Evolutionary conservation across 2,888 invertebrate genomes (phyloP).

Genomic region (Ophion ventricosus): DNA sequence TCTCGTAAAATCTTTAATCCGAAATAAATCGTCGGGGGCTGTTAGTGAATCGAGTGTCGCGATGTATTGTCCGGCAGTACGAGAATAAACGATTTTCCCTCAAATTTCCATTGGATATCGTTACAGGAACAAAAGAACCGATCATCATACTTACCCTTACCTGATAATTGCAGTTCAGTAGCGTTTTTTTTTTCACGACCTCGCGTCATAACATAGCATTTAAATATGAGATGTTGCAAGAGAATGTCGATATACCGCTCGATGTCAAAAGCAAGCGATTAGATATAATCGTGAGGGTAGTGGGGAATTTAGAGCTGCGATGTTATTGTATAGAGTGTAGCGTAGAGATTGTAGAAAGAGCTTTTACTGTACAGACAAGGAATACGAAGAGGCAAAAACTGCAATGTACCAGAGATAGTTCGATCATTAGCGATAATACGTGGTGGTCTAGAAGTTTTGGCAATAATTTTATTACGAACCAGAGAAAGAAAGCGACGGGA

Average conservation of each 20-base stretch:
- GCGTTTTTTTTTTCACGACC: no score
- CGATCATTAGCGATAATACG: slow-evolving; percentile 29
- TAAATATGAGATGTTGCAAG: background rate
- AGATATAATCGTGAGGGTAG: background rate
- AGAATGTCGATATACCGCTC: background rate
- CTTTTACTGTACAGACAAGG: slow-evolving; percentile 62
- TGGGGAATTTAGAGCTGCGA: slow-evolving; percentile 6
- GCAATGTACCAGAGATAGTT: slow-evolving; percentile 29
- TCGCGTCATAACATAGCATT: no score
- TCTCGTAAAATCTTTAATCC: no score
- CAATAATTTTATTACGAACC: slow-evolving; percentile 59
- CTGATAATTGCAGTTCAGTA: no score
- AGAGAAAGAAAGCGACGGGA: background rate
- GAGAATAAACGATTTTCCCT: no score
- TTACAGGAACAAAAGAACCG: no score
- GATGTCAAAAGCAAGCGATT: background rate
- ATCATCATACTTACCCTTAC: no score
- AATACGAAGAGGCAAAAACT: slow-evolving; percentile 16
- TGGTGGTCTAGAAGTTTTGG: slow-evolving; percentile 44
- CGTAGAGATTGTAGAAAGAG: slow-evolving; percentile 17
- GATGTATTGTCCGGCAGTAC: no score
- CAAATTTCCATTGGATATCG: no score
- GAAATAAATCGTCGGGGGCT: no score
- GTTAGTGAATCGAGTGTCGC: no score
- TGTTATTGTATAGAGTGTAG: slow-evolving; percentile 38